A percentile compares a stretch with the other conserved stretches of the same genome.
These are phyloP conservation scores for Germaria angustata DNA, from an alignment of 2,888 invertebrate genomes.

Conservation along the genomic window DNA sequence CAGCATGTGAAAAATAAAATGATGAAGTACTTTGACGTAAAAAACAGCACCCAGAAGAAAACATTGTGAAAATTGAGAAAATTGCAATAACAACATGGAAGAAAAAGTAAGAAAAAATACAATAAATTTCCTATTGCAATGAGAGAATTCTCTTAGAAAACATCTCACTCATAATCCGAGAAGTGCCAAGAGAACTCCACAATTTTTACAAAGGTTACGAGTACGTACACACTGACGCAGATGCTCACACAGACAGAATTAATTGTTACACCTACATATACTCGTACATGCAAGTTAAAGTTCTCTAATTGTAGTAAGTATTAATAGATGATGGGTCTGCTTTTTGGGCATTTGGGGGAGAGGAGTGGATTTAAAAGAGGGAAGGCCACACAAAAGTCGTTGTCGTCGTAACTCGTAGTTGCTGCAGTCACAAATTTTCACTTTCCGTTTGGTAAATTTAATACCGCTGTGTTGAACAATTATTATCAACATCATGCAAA, in stretches of 20 bases:
- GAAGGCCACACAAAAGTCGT: slow-evolving; percentile 51
- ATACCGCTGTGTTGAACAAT: slow-evolving; percentile 12
- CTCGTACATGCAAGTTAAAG: background rate
- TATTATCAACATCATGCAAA: slow-evolving; percentile 8
- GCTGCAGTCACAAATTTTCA: slow-evolving; percentile 76
- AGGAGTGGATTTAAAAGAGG: slow-evolving; percentile 16
- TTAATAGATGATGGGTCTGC: slow-evolving; percentile 32
- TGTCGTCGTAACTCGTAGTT: slow-evolving; percentile 52
- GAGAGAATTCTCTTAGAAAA: slow-evolving; percentile 42
- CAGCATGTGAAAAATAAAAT: too few relatives aligned
- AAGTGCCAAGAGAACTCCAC: background rate
- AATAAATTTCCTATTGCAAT: slow-evolving; percentile 3
- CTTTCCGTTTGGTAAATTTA: slow-evolving; percentile 75
- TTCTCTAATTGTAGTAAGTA: slow-evolving; percentile 5
- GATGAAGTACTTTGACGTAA: slow-evolving; percentile 34
- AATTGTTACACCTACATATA: slow-evolving; percentile 17
- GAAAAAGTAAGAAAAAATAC: background rate
- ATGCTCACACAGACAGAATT: background rate
- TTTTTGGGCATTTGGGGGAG: background rate
- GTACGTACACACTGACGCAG: background rate
- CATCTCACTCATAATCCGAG: slow-evolving; percentile 9
- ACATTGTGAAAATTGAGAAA: slow-evolving; percentile 22
- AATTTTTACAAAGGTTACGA: slow-evolving; percentile 54
- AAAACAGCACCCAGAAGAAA: background rate
- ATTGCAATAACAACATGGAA: slow-evolving; percentile 9